Evolutionary conservation across 1,140 invertebrate species (phyloP), one percentile per base, ranked within the genome.

Genomic region (Diorhabda elongata): DNA sequence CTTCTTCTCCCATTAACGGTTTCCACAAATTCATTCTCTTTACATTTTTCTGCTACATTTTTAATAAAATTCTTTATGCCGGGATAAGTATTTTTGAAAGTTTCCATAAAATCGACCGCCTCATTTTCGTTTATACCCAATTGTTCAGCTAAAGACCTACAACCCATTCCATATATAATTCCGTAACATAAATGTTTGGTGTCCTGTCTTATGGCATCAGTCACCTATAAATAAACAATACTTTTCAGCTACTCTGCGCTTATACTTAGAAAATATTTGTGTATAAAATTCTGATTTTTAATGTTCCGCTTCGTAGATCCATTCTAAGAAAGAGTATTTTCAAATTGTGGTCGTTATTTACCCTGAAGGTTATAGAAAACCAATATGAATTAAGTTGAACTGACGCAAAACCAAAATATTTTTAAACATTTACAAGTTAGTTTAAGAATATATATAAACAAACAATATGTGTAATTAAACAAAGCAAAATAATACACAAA

Each of bases 91-190:
- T 82, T 83, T 82, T 94, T 92, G 80, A 99, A 99, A 3, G 87
- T 86, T 67, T 91, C 88, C 73, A 93, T 89, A 81, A 98, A 92
- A 47, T 87, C 81, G 3, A 84, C 83, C 0, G 97, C 96, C 76
- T 97, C 92, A 61, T 88, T 82, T 81, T 94, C 91, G 3, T 86
- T 84, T n/a, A 97, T 87, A 66, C 88, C 88, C 26, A 99, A 82
- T 66, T 90, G 87, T 69, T 96, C 91, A 0, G 90, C 87, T n/a
- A 99, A 83, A 2, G 92, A 87, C 77, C 90, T 93, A 8, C 88
- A 84, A 7, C 97, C 95, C 88, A 98, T 98, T n/a, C 97, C 97
- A 81, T 99, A 99, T 61, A 99, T 91, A 73, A 99, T 95, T 5
- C 95, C 97, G 83, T 99, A 99, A 76, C 95, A 97, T 9, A 99